Conservation (phyloP, 2,113 vertebrate species). For the Scartelaos histophorus region DNA sequence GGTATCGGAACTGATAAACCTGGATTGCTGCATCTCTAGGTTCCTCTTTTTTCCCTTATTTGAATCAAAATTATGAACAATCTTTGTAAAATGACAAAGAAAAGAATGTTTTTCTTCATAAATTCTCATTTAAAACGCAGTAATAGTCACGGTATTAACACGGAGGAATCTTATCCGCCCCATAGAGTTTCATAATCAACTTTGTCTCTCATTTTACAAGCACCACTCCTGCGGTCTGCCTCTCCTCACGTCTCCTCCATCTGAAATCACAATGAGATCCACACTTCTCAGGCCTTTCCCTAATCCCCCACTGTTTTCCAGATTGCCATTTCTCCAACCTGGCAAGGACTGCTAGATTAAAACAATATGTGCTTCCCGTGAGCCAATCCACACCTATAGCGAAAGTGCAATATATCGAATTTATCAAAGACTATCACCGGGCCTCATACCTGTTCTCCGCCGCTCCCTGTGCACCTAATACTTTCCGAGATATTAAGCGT, state of each 20-base stretch:
- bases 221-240: neutral
- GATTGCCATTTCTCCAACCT: slow-evolving; percentile 37
- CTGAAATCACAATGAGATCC: neutral
- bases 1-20: too few relatives aligned
- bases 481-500: slow-evolving; percentile 34
- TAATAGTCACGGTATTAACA: too few relatives aligned
- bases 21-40: too few relatives aligned
- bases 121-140: too few relatives aligned
- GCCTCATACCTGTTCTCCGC: slow-evolving; percentile 30
- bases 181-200: neutral
- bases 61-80: too few relatives aligned
- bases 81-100: too few relatives aligned
- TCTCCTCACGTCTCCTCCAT: neutral
- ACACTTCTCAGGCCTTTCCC: neutral
- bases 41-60: too few relatives aligned
- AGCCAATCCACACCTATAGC: slow-evolving; percentile 31
- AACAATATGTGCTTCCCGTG: slow-evolving; percentile 28
- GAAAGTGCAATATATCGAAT: slow-evolving; percentile 17
- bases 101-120: too few relatives aligned
- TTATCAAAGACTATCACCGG: slow-evolving; percentile 42
- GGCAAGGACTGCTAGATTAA: slow-evolving; percentile 32
- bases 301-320: slow-evolving; percentile 16
- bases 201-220: neutral
- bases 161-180: too few relatives aligned
- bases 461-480: slow-evolving; percentile 14